Conservation (phyloP, 2,888 invertebrate species). For the Himalopsyche kuldschensis region DNA sequence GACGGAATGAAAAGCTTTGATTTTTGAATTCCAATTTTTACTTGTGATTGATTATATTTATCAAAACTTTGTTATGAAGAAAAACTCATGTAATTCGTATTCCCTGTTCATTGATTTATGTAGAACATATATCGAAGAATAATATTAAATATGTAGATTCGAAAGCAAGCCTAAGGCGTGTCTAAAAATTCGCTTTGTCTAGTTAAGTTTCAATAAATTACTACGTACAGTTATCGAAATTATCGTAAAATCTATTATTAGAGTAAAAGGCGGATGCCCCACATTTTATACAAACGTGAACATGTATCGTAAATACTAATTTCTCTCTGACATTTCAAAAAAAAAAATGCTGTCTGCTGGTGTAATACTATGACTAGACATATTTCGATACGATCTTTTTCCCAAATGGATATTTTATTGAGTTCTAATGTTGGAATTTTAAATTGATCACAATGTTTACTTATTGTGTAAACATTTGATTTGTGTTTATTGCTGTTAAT, state of each 20-base stretch:
- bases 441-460: too few species aligned
- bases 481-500: too few species aligned
- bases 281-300: constrained; percentile 3
- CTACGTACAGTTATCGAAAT: constrained; percentile 35
- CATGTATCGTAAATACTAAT: neutral
- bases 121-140: too few species aligned
- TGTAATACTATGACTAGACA: neutral
- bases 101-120: too few species aligned
- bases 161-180: neutral
- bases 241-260: constrained; percentile 38
- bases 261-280: constrained; percentile 26
- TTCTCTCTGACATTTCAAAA: neutral
- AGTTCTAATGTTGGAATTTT: too few species aligned
- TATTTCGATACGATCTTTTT: neutral
- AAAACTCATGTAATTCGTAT: too few species aligned
- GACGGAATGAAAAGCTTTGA: too few species aligned
- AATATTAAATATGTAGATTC: too few species aligned
- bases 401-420: neutral
- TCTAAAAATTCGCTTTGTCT: constrained; percentile 11
- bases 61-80: too few species aligned
- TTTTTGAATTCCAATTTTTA: too few species aligned
- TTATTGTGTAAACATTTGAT: too few species aligned
- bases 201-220: constrained; percentile 31
- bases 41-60: too few species aligned
- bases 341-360: neutral